phyloP scores from a whole-genome alignment of 2,113 vertebrate genomes.

The Nibea coibor region DNA sequence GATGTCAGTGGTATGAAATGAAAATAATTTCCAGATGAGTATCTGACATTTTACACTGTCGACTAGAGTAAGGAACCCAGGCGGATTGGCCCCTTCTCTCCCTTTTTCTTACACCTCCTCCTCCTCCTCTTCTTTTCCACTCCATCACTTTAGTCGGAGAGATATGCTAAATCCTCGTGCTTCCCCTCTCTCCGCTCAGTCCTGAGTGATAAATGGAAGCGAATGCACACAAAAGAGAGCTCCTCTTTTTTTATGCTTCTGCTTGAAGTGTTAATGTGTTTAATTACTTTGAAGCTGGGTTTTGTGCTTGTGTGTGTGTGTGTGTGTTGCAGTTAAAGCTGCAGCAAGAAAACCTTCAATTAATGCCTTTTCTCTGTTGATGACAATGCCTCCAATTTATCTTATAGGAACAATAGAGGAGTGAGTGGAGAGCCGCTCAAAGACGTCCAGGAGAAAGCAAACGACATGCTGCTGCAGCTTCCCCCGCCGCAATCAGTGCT shows the following conservation, averaged over 20 bases:
- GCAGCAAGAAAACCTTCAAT: conserved; percentile 68
- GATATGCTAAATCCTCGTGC: conserved; percentile 68
- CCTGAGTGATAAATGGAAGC: conserved; percentile 64
- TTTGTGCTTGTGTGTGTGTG: neutral
- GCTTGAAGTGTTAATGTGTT: conserved; percentile 78
- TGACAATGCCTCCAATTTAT: conserved; percentile 74
- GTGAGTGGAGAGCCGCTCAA: conserved; percentile 62
- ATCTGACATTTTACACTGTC: conserved; percentile 80
- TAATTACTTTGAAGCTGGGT: conserved; percentile 71
- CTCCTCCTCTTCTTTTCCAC: conserved; percentile 46
- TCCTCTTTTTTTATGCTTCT: conserved; percentile 46
- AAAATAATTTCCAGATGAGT: conserved; percentile 85
- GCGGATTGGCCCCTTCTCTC: conserved; percentile 38
- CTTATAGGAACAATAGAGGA: conserved; percentile 68
- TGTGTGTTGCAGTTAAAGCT: conserved; percentile 45
- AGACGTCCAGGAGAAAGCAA: conserved; percentile 51
- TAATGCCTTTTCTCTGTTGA: conserved; percentile 59
- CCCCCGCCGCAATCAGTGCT: conserved; percentile 50
- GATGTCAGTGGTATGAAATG: conserved; percentile 79
- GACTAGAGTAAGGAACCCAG: conserved; percentile 69
- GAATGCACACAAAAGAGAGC: conserved; percentile 69
- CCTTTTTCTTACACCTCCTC: neutral
- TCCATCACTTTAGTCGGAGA: conserved; percentile 68
- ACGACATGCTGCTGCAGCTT: conserved; percentile 40
- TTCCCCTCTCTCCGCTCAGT: conserved; percentile 38